phyloP scores from a whole-genome alignment of 1,140 invertebrate genomes.

The Drosophila arizonae region DNA sequence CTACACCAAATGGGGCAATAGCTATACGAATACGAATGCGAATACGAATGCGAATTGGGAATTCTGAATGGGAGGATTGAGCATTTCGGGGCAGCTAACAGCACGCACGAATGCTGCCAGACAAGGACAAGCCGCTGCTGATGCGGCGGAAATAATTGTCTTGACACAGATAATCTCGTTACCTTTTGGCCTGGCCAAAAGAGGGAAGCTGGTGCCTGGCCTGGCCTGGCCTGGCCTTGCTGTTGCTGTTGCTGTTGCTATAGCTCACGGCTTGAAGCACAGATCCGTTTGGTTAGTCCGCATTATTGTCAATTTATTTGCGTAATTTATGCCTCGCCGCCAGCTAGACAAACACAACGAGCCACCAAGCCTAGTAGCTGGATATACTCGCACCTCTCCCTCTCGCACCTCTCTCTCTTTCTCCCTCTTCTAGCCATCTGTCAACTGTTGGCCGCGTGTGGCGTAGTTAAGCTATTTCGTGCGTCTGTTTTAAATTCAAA shows the following conservation, averaged over 20 bases:
- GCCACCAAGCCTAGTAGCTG: slow-evolving; percentile 3
- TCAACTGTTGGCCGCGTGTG: slow-evolving; percentile 57
- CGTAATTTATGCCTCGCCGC: slow-evolving; percentile 76
- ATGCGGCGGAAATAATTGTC: slow-evolving; percentile 82
- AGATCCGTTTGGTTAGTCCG: slow-evolving; percentile 43
- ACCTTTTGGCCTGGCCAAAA: slow-evolving; percentile 58
- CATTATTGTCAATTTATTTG: slow-evolving; percentile 78
- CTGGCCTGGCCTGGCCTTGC: neutral
- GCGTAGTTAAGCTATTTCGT: slow-evolving; percentile 65
- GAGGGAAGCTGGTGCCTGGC: neutral
- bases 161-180: slow-evolving; percentile 82
- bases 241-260: slow-evolving; percentile 2
- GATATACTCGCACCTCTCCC: neutral
- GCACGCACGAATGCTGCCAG: slow-evolving; percentile 68
- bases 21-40: slow-evolving; percentile 3
- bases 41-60: slow-evolving; percentile 6
- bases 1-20: slow-evolving; percentile 2
- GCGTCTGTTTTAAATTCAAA: slow-evolving; percentile 78
- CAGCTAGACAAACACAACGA: slow-evolving; percentile 43
- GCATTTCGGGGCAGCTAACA: slow-evolving; percentile 12
- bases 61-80: slow-evolving; percentile 3
- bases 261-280: slow-evolving; percentile 13
- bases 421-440: slow-evolving; percentile 6
- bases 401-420: neutral
- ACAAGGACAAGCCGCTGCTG: slow-evolving; percentile 56